A percentile compares a stretch with the other conserved stretches of the same genome.
These are phyloP conservation scores for Vireo griseus DNA, from an alignment of 2,797 vertebrate genomes.

Conservation along the genomic window DNA sequence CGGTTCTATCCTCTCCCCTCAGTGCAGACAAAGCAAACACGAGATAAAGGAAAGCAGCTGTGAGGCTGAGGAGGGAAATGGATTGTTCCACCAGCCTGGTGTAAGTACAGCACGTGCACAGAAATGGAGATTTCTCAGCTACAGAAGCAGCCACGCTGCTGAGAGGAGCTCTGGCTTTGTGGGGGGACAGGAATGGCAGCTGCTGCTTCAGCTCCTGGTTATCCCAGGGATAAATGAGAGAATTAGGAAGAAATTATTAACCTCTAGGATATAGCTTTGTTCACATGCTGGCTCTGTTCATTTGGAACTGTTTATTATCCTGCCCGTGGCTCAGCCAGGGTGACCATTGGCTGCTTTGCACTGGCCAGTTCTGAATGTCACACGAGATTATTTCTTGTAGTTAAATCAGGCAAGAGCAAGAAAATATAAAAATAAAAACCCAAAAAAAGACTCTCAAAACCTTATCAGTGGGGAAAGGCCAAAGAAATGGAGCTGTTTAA, in stretches of 20 bases:
- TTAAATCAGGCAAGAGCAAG: neutral
- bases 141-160: rapidly evolving
- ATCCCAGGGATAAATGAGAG: neutral
- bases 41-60: neutral
- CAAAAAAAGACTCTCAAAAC: neutral
- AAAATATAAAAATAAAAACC: neutral
- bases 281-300: neutral
- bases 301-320: neutral
- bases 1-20: neutral
- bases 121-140: neutral
- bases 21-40: neutral
- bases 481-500: neutral
- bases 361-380: neutral
- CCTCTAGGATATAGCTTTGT: neutral
- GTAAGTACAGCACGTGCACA: rapidly evolving
- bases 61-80: neutral
- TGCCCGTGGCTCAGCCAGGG: neutral
- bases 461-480: neutral
- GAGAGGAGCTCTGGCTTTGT: neutral
- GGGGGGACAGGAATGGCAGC: neutral
- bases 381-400: neutral
- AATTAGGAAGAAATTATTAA: neutral
- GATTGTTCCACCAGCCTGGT: neutral
- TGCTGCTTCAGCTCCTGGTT: neutral
- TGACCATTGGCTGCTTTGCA: neutral